A percentile compares a stretch with the other conserved stretches of the same genome.
These are phyloP conservation scores for Lepus europaeus DNA, from an alignment of 2,113 vertebrate species.

Conservation along the genomic window DNA sequence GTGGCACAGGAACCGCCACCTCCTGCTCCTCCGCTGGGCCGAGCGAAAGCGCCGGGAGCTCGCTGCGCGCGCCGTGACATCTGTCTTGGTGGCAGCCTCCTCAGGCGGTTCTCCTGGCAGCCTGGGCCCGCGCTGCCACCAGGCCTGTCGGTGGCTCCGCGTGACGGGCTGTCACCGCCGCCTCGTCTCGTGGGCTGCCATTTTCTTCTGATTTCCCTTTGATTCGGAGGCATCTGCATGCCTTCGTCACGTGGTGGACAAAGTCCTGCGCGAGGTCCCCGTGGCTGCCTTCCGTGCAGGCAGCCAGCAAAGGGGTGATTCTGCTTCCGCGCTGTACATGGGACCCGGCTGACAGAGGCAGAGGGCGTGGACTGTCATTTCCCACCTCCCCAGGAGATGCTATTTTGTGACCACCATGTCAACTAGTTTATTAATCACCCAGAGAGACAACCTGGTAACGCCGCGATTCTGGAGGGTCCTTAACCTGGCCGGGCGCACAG, in stretches of 20 bases:
- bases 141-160: conserved; percentile 52
- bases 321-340: conserved; percentile 71
- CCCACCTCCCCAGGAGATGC: not conserved
- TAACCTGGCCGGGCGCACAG: not conserved
- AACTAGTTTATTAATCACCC: conserved; percentile 7
- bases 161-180: conserved; percentile 74
- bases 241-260: conserved; percentile 76
- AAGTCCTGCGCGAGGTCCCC: conserved; percentile 56
- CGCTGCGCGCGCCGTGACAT: conserved; percentile 54
- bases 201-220: conserved; percentile 77
- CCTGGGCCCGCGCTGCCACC: conserved; percentile 54
- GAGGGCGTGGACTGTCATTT: not conserved
- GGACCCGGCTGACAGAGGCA: not conserved
- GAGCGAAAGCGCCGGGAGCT: conserved; percentile 32
- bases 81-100: conserved; percentile 70
- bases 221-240: conserved; percentile 71
- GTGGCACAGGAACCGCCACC: not conserved
- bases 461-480: not conserved
- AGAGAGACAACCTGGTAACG: not conserved
- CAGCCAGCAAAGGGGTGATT: not conserved
- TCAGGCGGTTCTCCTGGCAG: conserved; percentile 71
- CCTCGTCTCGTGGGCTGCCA: conserved; percentile 67
- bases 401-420: not conserved
- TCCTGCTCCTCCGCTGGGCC: conserved; percentile 68
- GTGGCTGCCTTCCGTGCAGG: conserved; percentile 40